phyloP scores from a whole-genome alignment of 2,113 vertebrate genomes.

The Boulengeromyrus knoepffleri region DNA sequence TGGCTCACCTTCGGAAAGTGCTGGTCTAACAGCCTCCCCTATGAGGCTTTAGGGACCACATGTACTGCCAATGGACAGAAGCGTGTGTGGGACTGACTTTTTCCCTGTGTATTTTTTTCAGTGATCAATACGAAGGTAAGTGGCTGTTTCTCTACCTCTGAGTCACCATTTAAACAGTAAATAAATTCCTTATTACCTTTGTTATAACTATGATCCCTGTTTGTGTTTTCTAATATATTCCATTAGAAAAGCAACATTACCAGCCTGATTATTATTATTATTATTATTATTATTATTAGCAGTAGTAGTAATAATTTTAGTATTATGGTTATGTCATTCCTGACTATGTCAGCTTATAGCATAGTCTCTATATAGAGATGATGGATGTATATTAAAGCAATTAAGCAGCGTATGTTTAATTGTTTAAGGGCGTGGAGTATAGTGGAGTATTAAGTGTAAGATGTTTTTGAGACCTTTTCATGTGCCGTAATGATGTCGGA shows the following conservation, averaged over 20 bases:
- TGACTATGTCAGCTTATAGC: not conserved
- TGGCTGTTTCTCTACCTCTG: conserved; percentile 27
- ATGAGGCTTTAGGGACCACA: not conserved
- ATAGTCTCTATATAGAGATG: not conserved
- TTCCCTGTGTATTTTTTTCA: conserved; percentile 43
- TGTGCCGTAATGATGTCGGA: not conserved
- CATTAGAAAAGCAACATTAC: not conserved
- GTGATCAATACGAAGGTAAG: conserved; percentile 83
- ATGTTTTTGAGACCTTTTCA: not conserved
- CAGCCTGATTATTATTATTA: not conserved
- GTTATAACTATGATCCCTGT: not conserved
- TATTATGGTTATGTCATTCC: not conserved
- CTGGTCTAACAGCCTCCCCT: not conserved
- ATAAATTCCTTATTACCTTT: not conserved
- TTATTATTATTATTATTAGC: not conserved
- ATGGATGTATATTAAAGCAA: not conserved
- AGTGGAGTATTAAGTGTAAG: not conserved
- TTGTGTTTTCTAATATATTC: not conserved
- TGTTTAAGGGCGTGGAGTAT: not conserved
- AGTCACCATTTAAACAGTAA: not conserved
- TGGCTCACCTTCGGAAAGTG: not conserved
- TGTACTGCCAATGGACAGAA: not conserved
- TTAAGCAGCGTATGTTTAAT: not conserved
- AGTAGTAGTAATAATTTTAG: not conserved
- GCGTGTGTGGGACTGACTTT: not conserved